Evolutionary conservation across 2,113 vertebrate species (phyloP).

Genomic region (Baryphthengus martii): DNA sequence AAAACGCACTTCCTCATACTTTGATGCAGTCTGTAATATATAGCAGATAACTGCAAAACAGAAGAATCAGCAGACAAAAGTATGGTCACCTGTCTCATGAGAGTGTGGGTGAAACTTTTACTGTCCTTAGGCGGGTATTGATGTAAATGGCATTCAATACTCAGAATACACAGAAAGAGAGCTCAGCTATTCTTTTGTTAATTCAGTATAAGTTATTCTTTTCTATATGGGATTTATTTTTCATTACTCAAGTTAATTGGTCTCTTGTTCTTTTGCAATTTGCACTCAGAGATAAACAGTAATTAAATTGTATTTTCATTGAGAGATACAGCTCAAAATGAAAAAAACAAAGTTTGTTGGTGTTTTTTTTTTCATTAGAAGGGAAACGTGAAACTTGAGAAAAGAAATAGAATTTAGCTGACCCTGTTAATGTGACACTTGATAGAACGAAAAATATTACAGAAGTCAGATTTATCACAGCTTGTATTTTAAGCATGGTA

Average conservation of each 20-base stretch:
- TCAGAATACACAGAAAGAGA: neutral
- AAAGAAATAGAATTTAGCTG: neutral
- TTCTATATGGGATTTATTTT: neutral
- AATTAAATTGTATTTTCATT: neutral
- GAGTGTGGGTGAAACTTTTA: neutral
- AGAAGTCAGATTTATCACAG: neutral
- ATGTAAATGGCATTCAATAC: neutral
- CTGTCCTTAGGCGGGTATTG: neutral
- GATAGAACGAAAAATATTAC: neutral
- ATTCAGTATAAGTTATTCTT: neutral
- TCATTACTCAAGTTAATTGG: neutral
- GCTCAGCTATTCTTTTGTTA: neutral
- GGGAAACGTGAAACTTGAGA: neutral
- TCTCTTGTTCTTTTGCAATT: neutral
- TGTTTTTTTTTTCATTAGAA: neutral
- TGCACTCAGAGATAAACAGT: neutral
- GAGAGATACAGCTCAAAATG: neutral
- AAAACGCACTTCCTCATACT: neutral
- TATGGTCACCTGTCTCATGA: neutral
- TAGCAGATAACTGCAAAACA: accelerated
- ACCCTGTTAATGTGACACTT: neutral
- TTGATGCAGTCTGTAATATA: neutral
- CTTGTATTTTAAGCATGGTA: neutral
- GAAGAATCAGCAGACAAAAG: neutral
- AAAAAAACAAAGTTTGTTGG: neutral